Evolutionary conservation across 2,888 invertebrate genomes (phyloP), one percentile per base, ranked within the genome.

Genomic region (Tetrapedia diversipes): DNA sequence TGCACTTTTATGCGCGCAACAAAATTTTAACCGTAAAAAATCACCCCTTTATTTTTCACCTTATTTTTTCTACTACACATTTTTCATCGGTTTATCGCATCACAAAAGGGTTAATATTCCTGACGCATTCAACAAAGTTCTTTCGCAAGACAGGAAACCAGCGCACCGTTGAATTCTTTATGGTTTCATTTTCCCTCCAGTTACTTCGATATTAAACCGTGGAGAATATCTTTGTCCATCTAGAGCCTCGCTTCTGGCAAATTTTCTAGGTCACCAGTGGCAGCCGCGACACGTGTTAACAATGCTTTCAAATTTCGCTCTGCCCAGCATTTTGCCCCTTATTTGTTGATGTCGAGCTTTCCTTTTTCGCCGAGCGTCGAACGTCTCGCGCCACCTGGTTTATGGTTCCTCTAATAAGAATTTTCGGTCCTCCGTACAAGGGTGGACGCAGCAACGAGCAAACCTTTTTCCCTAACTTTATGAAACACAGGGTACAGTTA

Each of bases 261-360:
- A 57, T 66, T 66, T 66, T 66, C 57, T 57, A 10, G 66, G 47
- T 66, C 57, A 37, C n/a, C 39, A 24, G 10, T 56, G 10, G n/a
- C 39, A 39, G 19, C 19, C 16, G 57, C 16, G 27, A 47, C 54
- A 45, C 47, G 22, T 66, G 56, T 49, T 64, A 43, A 43, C 41
- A 41, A 53, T 45, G 24, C 54, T 34, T 57, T 24, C 16, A 53
- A 64, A 37, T 47, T 66, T 47, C 27, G 6, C 22, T 10, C 11
- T 10, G 19, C 8, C 27, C 2, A 34, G 24, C 2, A 4, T 64
- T 54, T 14, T 11, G 6, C 41, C 24, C 27, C 29, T 29, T 45
- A n/a, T 43, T 54, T 37, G 27, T 10, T 4, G 22, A 2, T 4
- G 27, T n/a, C 24, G 24, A 66, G 16, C 47, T 19, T 19, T 47